Conservation (phyloP, 37 sponge, comb jelly and placozoan species). For the Amphimedon queenslandica region DNA sequence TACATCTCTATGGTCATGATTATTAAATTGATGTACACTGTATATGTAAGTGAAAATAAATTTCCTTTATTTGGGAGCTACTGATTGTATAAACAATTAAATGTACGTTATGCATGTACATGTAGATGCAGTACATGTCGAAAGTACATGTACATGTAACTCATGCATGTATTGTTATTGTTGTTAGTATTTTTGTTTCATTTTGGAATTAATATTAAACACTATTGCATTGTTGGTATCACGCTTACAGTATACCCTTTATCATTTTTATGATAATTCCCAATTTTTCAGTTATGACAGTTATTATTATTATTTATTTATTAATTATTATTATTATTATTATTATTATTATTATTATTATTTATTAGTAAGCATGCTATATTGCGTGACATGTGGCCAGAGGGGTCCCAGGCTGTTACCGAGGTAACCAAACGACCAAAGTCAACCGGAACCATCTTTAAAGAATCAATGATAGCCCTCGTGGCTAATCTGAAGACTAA, state of each 20-base stretch:
- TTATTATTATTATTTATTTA: too few species aligned
- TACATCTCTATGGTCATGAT: too few species aligned
- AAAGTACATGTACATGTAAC: neutral
- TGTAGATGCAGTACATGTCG: neutral
- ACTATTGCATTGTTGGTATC: too few species aligned
- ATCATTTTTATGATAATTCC: neutral
- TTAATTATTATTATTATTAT: neutral
- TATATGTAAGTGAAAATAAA: too few species aligned
- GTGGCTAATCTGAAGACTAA: constrained; percentile 65
- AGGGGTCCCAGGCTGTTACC: constrained; percentile 62
- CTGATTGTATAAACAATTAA: too few species aligned
- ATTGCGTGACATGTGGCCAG: constrained; percentile 81
- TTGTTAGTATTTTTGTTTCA: neutral
- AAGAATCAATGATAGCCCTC: constrained; percentile 76
- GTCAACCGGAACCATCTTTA: constrained; percentile 67
- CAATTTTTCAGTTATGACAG: neutral
- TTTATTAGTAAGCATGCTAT: constrained; percentile 25
- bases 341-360: too few species aligned
- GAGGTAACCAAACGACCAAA: constrained; percentile 81
- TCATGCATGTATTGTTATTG: neutral
- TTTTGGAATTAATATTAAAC: too few species aligned
- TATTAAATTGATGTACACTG: too few species aligned
- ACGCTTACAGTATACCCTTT: too few species aligned
- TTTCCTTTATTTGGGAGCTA: too few species aligned
- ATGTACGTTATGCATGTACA: constrained; percentile 1